These are phyloP conservation scores for Podiceps cristatus DNA, from an alignment of 2,113 vertebrate species.

Conservation along the genomic window DNA sequence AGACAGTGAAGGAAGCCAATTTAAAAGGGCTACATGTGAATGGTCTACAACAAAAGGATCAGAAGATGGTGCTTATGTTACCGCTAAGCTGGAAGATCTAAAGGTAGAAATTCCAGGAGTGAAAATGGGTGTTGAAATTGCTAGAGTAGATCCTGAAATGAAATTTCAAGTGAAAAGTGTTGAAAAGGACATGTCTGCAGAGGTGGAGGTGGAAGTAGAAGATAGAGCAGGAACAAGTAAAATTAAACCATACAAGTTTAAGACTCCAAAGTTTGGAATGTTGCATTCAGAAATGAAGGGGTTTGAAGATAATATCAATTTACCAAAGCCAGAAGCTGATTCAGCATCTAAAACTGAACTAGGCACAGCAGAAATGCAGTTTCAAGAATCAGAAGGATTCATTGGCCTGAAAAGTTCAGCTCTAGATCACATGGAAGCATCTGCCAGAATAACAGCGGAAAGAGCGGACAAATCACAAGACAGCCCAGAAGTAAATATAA, in stretches of 20 bases:
- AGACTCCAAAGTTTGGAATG: conserved; percentile 46
- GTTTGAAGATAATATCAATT: background rate
- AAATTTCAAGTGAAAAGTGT: conserved; percentile 44
- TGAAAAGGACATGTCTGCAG: conserved; percentile 40
- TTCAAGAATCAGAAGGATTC: background rate
- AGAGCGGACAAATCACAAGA: background rate
- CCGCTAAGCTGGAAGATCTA: conserved; percentile 31
- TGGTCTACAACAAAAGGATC: background rate
- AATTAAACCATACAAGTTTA: conserved; percentile 57
- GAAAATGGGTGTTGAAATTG: background rate
- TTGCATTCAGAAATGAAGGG: conserved; percentile 37
- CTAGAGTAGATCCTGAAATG: conserved; percentile 50
- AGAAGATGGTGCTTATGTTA: conserved; percentile 18
- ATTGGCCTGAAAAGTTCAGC: background rate
- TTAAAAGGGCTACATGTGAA: background rate
- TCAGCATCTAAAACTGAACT: conserved; percentile 2
- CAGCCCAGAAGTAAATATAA: conserved; percentile 56
- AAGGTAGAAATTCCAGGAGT: conserved; percentile 11
- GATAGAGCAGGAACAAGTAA: conserved; percentile 44
- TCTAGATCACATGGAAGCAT: background rate
- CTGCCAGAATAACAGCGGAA: background rate
- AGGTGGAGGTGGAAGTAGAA: conserved; percentile 49
- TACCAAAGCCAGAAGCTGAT: background rate
- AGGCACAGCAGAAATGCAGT: background rate
- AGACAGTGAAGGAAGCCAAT: background rate